Conservation (phyloP, 1,140 invertebrate genomes). For the Drosophila ohnishii region DNA sequence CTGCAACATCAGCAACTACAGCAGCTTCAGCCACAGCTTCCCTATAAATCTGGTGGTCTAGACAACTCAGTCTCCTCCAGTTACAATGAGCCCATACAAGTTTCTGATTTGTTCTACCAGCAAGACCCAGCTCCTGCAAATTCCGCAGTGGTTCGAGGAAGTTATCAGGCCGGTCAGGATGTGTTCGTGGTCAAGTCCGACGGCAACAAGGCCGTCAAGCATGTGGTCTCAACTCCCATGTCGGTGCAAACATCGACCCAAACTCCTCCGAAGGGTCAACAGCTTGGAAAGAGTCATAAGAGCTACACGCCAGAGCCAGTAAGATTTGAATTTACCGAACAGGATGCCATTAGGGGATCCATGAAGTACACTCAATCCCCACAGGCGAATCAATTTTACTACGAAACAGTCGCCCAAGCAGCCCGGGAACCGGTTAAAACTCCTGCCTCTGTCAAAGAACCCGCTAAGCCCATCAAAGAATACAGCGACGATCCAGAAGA, state of each 20-base stretch:
- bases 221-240: constrained; percentile 58
- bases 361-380: constrained; percentile 68
- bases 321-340: constrained; percentile 79
- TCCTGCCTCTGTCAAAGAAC: constrained; percentile 11
- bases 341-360: constrained; percentile 66
- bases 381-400: constrained; percentile 49
- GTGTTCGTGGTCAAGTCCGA: constrained; percentile 76
- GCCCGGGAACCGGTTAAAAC: constrained; percentile 30
- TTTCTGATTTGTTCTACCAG: constrained; percentile 74
- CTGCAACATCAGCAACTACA: constrained; percentile 29
- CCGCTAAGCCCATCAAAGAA: constrained; percentile 51
- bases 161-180: constrained; percentile 74
- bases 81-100: constrained; percentile 68
- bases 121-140: constrained; percentile 65
- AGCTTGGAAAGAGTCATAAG: constrained; percentile 38
- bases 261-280: constrained; percentile 37
- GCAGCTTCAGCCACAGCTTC: constrained; percentile 15
- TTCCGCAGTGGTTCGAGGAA: constrained; percentile 70
- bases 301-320: constrained; percentile 65
- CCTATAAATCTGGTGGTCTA: constrained; percentile 14
- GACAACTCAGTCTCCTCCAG: constrained; percentile 54
- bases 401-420: constrained; percentile 53
- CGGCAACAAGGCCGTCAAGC: constrained; percentile 76
- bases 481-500: constrained; percentile 52
- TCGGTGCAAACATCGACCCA: constrained; percentile 40